A percentile compares a stretch with the other conserved stretches of the same genome.
These are phyloP conservation scores for Drosophila robusta DNA, from an alignment of 2,888 invertebrate species.

Conservation along the genomic window DNA sequence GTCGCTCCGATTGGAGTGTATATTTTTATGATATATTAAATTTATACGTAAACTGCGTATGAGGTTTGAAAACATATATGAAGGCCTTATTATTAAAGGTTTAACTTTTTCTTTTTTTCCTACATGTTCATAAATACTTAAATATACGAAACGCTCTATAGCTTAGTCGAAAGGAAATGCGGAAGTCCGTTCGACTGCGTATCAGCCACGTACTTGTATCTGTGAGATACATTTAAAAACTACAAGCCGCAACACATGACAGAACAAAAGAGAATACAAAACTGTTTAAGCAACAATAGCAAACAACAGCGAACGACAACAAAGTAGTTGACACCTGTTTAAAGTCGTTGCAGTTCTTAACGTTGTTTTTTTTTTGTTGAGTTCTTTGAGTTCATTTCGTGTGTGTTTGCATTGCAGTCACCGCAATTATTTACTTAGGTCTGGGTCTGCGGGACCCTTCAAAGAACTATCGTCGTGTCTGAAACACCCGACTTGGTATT, in stretches of 20 bases:
- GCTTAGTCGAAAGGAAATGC: conserved; percentile 41
- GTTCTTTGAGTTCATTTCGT: conserved; percentile 17
- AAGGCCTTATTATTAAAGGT: not conserved
- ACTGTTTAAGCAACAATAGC: conserved; percentile 5
- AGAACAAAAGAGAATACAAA: conserved; percentile 48
- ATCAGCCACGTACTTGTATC: conserved; percentile 27
- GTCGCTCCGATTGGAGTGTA: too few relatives aligned
- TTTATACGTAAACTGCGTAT: not conserved
- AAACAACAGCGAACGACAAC: conserved; percentile 17
- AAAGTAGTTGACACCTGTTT: conserved; percentile 61
- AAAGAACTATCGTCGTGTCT: conserved; percentile 26
- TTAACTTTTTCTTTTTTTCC: not conserved
- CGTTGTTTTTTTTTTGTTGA: not conserved
- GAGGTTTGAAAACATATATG: not conserved
- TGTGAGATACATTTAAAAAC: conserved; percentile 33
- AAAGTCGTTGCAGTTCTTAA: conserved; percentile 47
- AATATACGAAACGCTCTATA: not conserved
- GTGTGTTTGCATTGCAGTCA: conserved; percentile 46
- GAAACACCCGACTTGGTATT: conserved; percentile 28
- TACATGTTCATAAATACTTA: not conserved
- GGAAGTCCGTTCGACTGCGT: conserved; percentile 41
- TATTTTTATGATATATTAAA: too few relatives aligned
- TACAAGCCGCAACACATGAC: conserved; percentile 46
- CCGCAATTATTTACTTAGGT: conserved; percentile 57
- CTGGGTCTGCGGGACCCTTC: conserved; percentile 24